Conservation (phyloP, 2,888 invertebrate genomes). For the Meghimatium bilineatum region DNA sequence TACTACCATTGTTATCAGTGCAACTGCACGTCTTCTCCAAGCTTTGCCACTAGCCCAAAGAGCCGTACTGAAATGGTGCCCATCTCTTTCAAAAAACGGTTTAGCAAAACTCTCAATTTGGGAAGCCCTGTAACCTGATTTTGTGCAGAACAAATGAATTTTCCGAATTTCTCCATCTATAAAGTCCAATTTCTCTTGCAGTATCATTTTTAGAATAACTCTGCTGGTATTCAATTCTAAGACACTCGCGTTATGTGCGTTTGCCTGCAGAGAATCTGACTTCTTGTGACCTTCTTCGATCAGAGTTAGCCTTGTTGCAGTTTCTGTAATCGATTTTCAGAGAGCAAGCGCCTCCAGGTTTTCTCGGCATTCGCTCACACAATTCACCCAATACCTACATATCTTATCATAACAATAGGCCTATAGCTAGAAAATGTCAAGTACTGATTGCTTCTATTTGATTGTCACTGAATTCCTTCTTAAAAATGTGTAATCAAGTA, state of each 20-base stretch:
- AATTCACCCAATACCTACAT: too few species aligned
- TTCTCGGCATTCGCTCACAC: not conserved
- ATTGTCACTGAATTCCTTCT: too few species aligned
- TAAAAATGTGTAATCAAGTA: too few species aligned
- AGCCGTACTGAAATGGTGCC: constrained; percentile 22
- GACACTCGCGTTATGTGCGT: not conserved
- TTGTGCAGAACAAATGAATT: constrained; percentile 60
- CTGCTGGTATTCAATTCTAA: not conserved
- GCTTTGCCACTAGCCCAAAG: constrained; percentile 49
- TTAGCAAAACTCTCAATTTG: constrained; percentile 59
- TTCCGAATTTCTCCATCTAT: constrained; percentile 62
- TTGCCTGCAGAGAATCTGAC: not conserved
- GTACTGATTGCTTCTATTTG: too few species aligned
- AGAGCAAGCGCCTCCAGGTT: not conserved
- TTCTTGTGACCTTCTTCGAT: not conserved
- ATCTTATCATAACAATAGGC: too few species aligned
- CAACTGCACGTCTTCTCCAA: constrained; percentile 49
- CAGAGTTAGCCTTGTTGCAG: not conserved
- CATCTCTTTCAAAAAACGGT: constrained; percentile 52
- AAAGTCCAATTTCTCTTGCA: constrained; percentile 59
- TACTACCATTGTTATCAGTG: constrained; percentile 49
- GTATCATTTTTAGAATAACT: constrained; percentile 48
- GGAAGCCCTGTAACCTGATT: constrained; percentile 58
- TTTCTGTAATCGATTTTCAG: not conserved
- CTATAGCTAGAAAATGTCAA: too few species aligned